Evolutionary conservation across 2,113 vertebrate genomes (phyloP), one percentile per base, ranked within the genome.

Genomic region (Hystrix cristata): DNA sequence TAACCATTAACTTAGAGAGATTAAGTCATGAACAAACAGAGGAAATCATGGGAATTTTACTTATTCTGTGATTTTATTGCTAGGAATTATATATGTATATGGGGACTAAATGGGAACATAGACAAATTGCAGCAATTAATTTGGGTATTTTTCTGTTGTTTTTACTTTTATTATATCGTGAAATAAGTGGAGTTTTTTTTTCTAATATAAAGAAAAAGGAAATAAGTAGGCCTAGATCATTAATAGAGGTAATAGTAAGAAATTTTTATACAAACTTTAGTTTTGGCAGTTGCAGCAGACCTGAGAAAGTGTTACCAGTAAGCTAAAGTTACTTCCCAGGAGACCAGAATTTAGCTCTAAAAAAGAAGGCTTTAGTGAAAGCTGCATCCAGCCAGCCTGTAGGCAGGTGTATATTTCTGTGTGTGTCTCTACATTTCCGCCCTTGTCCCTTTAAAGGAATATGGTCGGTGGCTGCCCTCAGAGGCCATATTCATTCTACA

Each of bases 191-290:
- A 25, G n/a, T 16, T 0, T 3, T 90, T 79, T 83, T 86, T 72
- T 34, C 90, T 43, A 92, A 82, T n/a, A n/a, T 84, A 84, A 84
- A 93, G 13, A 95, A 27, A 74, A 93, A 90, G 25, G 16, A 94
- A 86, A 43, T 78, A 91, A 79, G 62, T 43, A 96, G 55, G 19
- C 29, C 76, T 95, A 21, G 55, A 93, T 89, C 9, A 59, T 78
- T 76, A 91, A 88, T 91, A 89, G 59, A 86, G 67, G 10, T 51
- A 88, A 29, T 11, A 51, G 48, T 93, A 67, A 95, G 83, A 92
- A 51, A 72, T 81, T 69, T 93, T 87, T 87, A 59, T 76, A 46
- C 51, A 53, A 13, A 57, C 8, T 43, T 7, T 94, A 83, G 27
- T 65, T 92, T 90, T 83, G 85, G 43, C 74, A 92, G 29, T 83